Conservation (phyloP, 2,113 vertebrate species). For the Platycercus adscitus region DNA sequence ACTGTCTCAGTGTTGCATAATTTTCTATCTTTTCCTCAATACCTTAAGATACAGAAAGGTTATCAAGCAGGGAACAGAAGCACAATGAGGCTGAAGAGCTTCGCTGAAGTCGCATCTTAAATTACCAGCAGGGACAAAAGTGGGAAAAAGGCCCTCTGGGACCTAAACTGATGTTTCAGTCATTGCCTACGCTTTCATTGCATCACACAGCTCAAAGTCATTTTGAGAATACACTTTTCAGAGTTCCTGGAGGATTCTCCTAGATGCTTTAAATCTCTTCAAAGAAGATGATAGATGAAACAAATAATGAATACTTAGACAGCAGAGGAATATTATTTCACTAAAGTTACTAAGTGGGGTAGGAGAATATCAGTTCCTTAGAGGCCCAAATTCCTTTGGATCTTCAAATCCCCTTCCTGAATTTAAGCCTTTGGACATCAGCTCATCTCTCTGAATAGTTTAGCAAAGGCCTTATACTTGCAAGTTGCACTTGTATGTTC, state of each 20-base stretch:
- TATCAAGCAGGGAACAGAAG: neutral
- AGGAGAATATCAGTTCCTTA: neutral
- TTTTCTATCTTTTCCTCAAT: neutral
- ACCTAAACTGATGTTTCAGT: neutral
- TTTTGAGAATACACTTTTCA: neutral
- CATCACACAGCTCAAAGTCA: neutral
- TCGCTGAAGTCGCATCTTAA: neutral
- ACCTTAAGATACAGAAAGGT: neutral
- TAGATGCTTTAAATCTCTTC: neutral
- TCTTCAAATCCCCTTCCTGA: neutral
- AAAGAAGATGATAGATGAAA: neutral
- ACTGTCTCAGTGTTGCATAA: neutral
- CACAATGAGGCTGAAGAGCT: neutral
- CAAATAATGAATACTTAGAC: rapidly evolving
- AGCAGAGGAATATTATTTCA: neutral
- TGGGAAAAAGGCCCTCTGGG: neutral
- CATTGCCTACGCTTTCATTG: rapidly evolving
- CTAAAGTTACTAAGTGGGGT: neutral
- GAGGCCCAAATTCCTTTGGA: neutral
- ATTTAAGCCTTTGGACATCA: neutral
- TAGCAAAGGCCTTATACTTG: neutral
- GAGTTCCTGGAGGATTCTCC: neutral
- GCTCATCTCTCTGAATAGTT: neutral
- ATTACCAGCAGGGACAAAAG: neutral
- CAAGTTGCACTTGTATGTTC: neutral